Evolutionary conservation across 2,888 invertebrate genomes (phyloP), one percentile per base, ranked within the genome.

Genomic region (Agrochola circellaris): DNA sequence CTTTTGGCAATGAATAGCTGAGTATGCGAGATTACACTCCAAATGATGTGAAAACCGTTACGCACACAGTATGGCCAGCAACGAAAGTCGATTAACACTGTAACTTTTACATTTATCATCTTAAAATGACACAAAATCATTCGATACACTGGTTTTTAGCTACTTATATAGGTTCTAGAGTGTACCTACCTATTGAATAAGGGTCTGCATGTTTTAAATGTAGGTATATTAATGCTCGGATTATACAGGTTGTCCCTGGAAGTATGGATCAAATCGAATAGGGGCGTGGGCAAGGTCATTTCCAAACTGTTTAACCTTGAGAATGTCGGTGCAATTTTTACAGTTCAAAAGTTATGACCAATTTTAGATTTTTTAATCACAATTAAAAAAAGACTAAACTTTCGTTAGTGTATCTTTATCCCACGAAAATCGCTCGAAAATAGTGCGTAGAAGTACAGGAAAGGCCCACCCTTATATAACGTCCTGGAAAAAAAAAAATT

Each of bases 1-100:
- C 77, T 86, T 89, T 91, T 86, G 90, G 88, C 89, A 91, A 86
- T 87, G 86, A 87, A 88, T 79, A 73, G 56, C 20, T 20, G 77
- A 48, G 26, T 62, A 62, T 26, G 65, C 65, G 70, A 77, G 75
- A 70, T 83, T 74, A 78, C 84, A 79, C 86, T 89, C 82, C 77
- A 80, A 89, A 88, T 87, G 45, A 74, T 75, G 56, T 42, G 45
- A 34, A 60, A 70, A 72, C 78, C 78, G 77, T 80, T 82, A 70
- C 65, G 58, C 64, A 48, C n/a, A 71, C 73, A 38, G 77, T 64
- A 80, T 54, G 7, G 51, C 45, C 34, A 54, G 58, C 72, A 51
- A 79, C 17, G 17, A 45, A 60, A 79, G 51, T 45, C 51, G 51
- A 65, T 51, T 11, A 26, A 45, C 3, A 48, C n/a, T 51, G 51